phyloP scores from a whole-genome alignment of 1,140 invertebrate species.

The Diprion similis region DNA sequence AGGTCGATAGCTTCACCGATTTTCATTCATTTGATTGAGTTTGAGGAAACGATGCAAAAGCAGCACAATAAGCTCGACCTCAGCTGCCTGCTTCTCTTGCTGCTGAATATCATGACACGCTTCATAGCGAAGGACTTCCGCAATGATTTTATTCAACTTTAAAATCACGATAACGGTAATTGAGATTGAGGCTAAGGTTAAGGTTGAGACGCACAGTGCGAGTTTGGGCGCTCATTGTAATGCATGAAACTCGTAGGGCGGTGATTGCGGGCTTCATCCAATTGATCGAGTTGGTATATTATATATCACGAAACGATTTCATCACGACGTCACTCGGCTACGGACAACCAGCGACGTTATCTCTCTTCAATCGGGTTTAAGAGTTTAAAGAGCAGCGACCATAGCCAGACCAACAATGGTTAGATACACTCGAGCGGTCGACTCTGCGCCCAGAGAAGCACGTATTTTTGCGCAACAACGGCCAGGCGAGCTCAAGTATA shows the following conservation, averaged over 20 bases:
- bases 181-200: constrained; percentile 28
- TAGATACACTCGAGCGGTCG: no score
- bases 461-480: background rate
- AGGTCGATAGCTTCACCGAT: background rate
- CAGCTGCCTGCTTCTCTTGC: background rate
- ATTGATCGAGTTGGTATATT: constrained; percentile 47
- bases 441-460: background rate
- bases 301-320: constrained; percentile 54
- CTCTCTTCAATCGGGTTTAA: background rate
- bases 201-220: constrained; percentile 2
- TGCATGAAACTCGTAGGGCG: background rate
- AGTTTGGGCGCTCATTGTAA: background rate
- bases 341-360: background rate
- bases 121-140: background rate
- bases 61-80: background rate
- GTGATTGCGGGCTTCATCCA: constrained; percentile 35
- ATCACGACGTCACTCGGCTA: constrained; percentile 33
- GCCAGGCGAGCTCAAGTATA: no score
- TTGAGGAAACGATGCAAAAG: no score
- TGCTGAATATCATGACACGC: background rate
- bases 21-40: background rate
- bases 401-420: no score
- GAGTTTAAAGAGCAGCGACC: background rate
- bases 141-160: background rate
- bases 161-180: constrained; percentile 26